Evolutionary conservation across 2,113 vertebrate genomes (phyloP), one percentile per base, ranked within the genome.

Genomic region (Erythrolamprus reginae): DNA sequence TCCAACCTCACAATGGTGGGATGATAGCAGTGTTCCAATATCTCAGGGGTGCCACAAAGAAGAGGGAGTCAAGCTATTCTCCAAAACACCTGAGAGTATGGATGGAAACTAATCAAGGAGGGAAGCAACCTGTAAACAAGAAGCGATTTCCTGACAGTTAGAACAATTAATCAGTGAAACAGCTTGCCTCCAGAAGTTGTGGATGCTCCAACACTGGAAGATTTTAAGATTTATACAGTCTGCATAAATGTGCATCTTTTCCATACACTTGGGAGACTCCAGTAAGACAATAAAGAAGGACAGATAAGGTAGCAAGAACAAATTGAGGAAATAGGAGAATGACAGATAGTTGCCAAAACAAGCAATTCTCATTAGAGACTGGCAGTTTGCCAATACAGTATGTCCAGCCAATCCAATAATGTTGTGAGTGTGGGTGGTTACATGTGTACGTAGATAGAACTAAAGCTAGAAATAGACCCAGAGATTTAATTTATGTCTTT

Each of bases 271-370:
- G 33, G 51, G 17, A 52, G 45, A 21, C 26, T 42, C 33, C 70
- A 83, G 17, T 24, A 48, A 84, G 24, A 45, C 24, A 2, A 33
- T 23, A 26, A 52, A 42, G 53, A 65, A 28, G 2, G 4, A 48
- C 23, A 84, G 42, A 33, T 24, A 28, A 33, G 13, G 45, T 50
- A 12, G 7, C 42, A 17, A 56, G 8, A 10, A 28, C 48, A 91
- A 93, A 94, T 7, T 45, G 9, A 5, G 24, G 45, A 91, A 88
- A 56, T 56, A 17, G 1, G 89, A 89, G n/a, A 92, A 51, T 89
- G 87, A 70, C 1, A 91, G 61, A 1, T 0, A 89, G 13, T 61
- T 48, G 50, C 53, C 52, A 88, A 47, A 23, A 15, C 93, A 51
- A 89, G 21, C 83, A 10, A n/a, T 61, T 48, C 65, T 58, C 5